Evolutionary conservation across 2,888 invertebrate species (phyloP), one percentile per base, ranked within the genome.

Genomic region (Drosophila imparisetae): DNA sequence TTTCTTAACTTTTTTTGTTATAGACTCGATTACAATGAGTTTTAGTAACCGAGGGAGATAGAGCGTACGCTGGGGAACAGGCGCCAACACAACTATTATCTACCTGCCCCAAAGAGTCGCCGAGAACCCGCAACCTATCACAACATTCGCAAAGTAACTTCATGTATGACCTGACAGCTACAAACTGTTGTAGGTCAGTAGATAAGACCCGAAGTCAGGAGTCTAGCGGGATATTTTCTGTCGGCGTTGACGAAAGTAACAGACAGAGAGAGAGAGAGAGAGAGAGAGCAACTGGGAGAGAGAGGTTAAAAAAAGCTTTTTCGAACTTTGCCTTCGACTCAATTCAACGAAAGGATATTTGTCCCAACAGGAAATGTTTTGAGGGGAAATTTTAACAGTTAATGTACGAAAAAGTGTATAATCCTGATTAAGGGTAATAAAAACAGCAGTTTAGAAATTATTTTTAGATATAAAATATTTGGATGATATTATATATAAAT

Each of bases 151-250:
- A 70, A 75, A 84, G 84, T 75, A 79, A 80, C 74, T 72, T 60
- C 68, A 48, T 66, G 78, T 66, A 66, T 74, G 80, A 78, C 67
- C 83, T 80, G 86, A 78, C 80, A 80, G 68, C 82, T 70, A 71
- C 73, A 78, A 69, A 66, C 69, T 69, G 80, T 85, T 83, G 65
- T 86, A 85, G 85, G 85, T 86, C 85, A 86, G 80, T 80, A 74
- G 85, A 75, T 74, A 57, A 80, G 70, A 68, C 27, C 66, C 61
- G 67, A 77, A 55, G 54, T 45, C 34, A 29, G 32, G 30, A 64
- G 27, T 21, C 42, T 21, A 24, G 59, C 40, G 64, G 72, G 58
- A 71, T n/a, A 57, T 53, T 21, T 49, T 49, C 27, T n/a, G 15
- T 21, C 54, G 18, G 55, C 59, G 50, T 40, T 7, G 21, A 45